Conservation (phyloP, 2,797 vertebrate species). For the Odontamblyopus lacepedii region DNA sequence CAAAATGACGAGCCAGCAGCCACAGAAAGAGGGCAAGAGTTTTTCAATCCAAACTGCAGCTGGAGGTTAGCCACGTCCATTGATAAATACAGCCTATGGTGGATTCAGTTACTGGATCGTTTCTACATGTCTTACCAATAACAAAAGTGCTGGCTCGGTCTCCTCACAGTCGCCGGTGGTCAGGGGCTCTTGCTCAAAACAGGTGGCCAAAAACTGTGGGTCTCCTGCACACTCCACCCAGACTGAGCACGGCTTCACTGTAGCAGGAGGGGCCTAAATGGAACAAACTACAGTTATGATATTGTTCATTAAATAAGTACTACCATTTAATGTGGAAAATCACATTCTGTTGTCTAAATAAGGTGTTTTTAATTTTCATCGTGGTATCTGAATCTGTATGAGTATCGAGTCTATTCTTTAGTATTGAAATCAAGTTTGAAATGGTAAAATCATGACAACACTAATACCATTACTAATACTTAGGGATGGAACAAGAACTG, state of each 20-base stretch:
- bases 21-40: too few relatives aligned
- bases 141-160: slow-evolving; percentile 31
- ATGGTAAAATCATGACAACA: too few relatives aligned
- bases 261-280: slow-evolving; percentile 38
- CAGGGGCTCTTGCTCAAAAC: slow-evolving; percentile 40
- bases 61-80: too few relatives aligned
- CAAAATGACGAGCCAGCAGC: too few relatives aligned
- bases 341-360: too few relatives aligned
- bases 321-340: too few relatives aligned
- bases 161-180: slow-evolving; percentile 21
- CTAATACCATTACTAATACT: too few relatives aligned
- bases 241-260: slow-evolving; percentile 57
- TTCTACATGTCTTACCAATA: slow-evolving; percentile 51
- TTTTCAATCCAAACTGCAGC: too few relatives aligned
- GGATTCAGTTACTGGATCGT: background rate
- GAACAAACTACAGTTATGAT: background rate
- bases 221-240: slow-evolving; percentile 72
- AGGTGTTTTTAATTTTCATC: too few relatives aligned
- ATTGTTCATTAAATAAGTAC: background rate
- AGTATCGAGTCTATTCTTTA: background rate
- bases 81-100: too few relatives aligned
- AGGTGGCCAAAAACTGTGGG: slow-evolving; percentile 54
- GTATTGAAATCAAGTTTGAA: background rate
- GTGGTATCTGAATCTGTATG: too few relatives aligned
- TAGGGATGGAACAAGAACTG: too few relatives aligned